These are phyloP conservation scores for Eleginops maclovinus DNA, from an alignment of 2,113 vertebrate genomes.

Conservation along the genomic window DNA sequence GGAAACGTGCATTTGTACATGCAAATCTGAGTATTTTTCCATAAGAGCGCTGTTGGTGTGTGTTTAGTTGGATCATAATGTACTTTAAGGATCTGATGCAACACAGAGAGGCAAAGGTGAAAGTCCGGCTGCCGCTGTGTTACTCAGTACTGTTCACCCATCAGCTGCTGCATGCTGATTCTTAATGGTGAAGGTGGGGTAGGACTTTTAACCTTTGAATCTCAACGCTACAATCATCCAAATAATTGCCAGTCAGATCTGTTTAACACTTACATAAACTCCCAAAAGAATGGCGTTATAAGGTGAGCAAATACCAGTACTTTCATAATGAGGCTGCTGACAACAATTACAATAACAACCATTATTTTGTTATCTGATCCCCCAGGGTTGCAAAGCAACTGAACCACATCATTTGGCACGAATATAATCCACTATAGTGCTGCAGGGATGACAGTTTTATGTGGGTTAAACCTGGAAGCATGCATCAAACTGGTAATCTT, in stretches of 20 bases:
- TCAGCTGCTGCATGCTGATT: background rate
- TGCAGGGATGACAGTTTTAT: too few species aligned
- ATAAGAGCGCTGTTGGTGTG: too few species aligned
- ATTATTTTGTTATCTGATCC: too few species aligned
- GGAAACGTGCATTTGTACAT: background rate
- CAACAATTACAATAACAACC: too few species aligned
- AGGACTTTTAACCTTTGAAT: background rate
- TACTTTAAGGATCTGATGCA: conserved; percentile 6
- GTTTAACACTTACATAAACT: background rate
- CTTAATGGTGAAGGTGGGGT: background rate
- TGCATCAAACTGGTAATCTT: too few species aligned
- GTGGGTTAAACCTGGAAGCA: background rate
- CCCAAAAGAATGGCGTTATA: background rate
- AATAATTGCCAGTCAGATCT: background rate
- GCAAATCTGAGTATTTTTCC: conserved; percentile 16
- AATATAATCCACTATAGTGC: too few species aligned
- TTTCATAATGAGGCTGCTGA: too few species aligned
- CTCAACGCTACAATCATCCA: background rate
- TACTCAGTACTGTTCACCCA: background rate
- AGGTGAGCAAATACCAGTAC: too few species aligned
- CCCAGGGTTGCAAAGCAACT: too few species aligned
- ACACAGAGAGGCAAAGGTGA: conserved; percentile 23
- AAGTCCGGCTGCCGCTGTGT: conserved; percentile 3
- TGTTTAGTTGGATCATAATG: conserved; percentile 2
- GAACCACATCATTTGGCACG: too few species aligned